These are phyloP conservation scores for Nothura maculosa DNA, from an alignment of 2,797 vertebrate genomes.

Conservation along the genomic window DNA sequence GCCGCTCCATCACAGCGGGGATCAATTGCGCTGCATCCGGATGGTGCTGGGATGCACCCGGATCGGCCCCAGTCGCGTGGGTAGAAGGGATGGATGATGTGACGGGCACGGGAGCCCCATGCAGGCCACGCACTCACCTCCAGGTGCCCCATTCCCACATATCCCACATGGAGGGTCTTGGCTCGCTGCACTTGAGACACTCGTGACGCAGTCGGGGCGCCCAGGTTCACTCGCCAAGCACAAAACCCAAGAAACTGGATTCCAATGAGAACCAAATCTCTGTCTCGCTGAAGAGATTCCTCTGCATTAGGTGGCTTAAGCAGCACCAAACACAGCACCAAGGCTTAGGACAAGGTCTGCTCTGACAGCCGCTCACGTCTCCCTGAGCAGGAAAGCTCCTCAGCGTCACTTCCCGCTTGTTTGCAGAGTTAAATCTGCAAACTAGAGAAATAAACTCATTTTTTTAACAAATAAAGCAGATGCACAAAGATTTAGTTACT, in stretches of 20 bases:
- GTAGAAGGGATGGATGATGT: neutral
- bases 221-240: neutral
- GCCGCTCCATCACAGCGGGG: too few relatives aligned
- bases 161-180: too few relatives aligned
- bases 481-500: neutral
- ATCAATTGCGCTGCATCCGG: neutral
- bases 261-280: neutral
- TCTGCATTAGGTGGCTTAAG: neutral
- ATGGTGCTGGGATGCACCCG: too few relatives aligned
- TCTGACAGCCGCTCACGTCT: too few relatives aligned
- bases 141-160: neutral
- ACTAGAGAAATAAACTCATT: neutral
- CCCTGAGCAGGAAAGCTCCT: accelerated
- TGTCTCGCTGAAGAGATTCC: neutral
- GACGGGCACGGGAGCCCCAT: neutral
- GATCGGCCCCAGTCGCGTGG: too few relatives aligned
- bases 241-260: neutral
- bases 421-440: neutral
- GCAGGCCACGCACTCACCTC: neutral
- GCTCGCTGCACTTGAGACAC: too few relatives aligned
- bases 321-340: neutral
- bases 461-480: neutral
- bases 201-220: neutral
- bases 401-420: neutral
- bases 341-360: neutral